Base-by-base conservation (phyloP, 2,113 vertebrate genomes). In the Paramisgurnus dabryanus region DNA sequence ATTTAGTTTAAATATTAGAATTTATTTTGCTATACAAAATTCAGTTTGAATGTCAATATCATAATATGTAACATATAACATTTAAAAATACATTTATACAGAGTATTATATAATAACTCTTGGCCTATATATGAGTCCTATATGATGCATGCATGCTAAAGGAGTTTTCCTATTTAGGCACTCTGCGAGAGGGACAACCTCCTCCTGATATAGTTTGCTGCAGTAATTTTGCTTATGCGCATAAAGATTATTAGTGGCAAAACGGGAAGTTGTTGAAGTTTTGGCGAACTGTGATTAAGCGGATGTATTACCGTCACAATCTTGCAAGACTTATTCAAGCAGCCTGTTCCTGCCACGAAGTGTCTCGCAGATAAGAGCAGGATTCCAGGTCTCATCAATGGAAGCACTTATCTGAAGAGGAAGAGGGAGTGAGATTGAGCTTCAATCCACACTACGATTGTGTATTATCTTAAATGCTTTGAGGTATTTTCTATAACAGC, bases 341-440 rank as follows among this genome's bases (percentile, higher is more conserved):
- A 86, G 84, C 74, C 87, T 90, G 87, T 92, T 93, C 90, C 89
- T 90, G 90, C 88, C 89, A 87, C 91, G 88, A 90, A 91, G 91
- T 90, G 91, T 91, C 88, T 88, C 84, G 11, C 50, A 91, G 93
- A 93, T 93, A 93, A 92, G 91, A 89, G 82, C 84, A 89, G 90
- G 91, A 90, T 92, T 89, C 90, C 90, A 93, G 90, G 91, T 92
- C 90, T 91, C 91, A 90, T 92, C 92, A 93, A 90, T 91, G 91
- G 88, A 83, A 90, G 89, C 85, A 91, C 89, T 93, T 93, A 93
- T 93, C 92, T 92, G 63, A 82, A 85, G 84, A 85, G 90, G 89
- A 93, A 91, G 89, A 91, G 91, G 88, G 87, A 90, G 89, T 87
- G 90, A 93, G 92, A 93, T 93, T 93, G 90, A 89, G 86, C 90